Conservation (phyloP, 35 echinoderm and acorn worm species). For the Chiridota heheva region DNA sequence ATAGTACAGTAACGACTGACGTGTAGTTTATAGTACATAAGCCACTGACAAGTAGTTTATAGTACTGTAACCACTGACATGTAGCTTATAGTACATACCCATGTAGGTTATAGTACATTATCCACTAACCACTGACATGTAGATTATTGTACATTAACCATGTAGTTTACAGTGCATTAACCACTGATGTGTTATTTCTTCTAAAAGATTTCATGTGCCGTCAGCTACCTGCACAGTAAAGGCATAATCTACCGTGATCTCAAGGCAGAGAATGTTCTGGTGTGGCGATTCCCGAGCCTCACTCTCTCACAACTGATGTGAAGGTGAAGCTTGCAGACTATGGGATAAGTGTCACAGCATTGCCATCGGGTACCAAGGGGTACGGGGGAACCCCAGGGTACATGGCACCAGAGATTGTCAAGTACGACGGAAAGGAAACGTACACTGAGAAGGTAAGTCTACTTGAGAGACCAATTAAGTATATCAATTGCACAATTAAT, state of each 20-base stretch:
- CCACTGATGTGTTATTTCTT: no score
- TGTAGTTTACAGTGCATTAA: no score
- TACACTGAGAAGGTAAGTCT: constrained; percentile 89
- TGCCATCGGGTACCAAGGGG: constrained; percentile 92
- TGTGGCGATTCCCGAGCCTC: constrained; percentile 85
- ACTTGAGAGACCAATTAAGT: neutral
- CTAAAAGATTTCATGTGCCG: constrained; percentile 78
- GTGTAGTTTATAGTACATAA: no score
- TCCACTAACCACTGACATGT: no score
- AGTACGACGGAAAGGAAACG: constrained; percentile 94
- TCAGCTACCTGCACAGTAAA: constrained; percentile 79
- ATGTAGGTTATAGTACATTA: no score
- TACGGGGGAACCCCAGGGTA: constrained; percentile 93
- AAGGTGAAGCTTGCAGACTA: constrained; percentile 97
- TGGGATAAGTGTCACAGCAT: constrained; percentile 83
- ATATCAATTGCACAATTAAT: neutral
- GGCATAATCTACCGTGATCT: constrained; percentile 97
- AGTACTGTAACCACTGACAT: no score
- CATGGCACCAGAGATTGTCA: constrained; percentile 98
- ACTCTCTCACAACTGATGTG: constrained; percentile 53
- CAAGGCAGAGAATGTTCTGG: constrained; percentile 94
- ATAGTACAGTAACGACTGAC: no score
- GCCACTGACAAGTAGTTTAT: no score
- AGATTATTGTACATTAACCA: no score
- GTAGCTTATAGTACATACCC: no score